phyloP scores from a whole-genome alignment of 2,113 vertebrate species.

The Microtus ochrogaster region DNA sequence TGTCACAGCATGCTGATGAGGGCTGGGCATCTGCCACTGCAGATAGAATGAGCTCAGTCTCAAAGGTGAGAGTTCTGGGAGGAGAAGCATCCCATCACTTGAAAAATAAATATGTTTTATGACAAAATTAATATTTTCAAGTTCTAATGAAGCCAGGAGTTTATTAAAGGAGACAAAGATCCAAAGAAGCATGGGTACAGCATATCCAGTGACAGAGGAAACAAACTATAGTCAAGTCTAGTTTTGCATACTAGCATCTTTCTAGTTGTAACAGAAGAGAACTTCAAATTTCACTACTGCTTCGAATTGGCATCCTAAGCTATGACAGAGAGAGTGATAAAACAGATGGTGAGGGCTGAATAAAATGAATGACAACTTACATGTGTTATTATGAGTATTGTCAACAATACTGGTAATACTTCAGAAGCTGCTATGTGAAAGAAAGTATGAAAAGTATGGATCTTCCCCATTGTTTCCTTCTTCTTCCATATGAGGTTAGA shows the following conservation, averaged over 20 bases:
- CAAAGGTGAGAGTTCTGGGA: slow-evolving; percentile 51
- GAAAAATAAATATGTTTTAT: slow-evolving; percentile 29
- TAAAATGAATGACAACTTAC: background rate
- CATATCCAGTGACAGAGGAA: background rate
- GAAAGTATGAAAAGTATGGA: background rate
- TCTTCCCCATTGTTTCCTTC: background rate
- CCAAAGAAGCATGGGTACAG: background rate
- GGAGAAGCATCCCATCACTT: background rate
- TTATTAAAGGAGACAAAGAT: slow-evolving; percentile 19
- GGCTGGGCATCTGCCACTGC: background rate
- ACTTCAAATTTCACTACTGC: background rate
- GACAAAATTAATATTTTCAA: slow-evolving; percentile 56
- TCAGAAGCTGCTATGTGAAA: background rate
- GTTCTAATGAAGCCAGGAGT: slow-evolving; percentile 8
- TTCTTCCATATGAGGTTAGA: background rate
- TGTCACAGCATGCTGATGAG: slow-evolving; percentile 40
- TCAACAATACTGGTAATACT: background rate
- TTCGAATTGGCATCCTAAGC: background rate
- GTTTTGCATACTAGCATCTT: background rate
- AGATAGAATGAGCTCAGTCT: slow-evolving; percentile 49
- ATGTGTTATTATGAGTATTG: background rate
- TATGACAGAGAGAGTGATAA: background rate
- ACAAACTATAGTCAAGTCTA: background rate
- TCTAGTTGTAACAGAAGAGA: background rate
- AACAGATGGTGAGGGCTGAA: background rate